Conservation (phyloP, 2,888 invertebrate genomes). For the Pristionchus maxplancki region DNA sequence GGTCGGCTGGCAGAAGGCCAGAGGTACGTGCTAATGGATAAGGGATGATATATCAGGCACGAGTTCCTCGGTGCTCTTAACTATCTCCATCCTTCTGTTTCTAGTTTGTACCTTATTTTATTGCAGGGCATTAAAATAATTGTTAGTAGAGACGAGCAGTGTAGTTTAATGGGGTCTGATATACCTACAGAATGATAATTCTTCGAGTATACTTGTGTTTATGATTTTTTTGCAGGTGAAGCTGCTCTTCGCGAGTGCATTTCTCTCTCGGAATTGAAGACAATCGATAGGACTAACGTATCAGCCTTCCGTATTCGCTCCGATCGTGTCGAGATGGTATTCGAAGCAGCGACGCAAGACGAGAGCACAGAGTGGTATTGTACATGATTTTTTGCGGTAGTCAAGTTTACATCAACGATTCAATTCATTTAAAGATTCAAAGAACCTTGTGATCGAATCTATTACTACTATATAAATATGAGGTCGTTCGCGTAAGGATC, state of each 20-base stretch:
- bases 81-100: too few relatives aligned
- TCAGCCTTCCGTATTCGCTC: conserved; percentile 66
- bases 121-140: too few relatives aligned
- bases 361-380: conserved; percentile 74
- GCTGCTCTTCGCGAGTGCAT: conserved; percentile 21
- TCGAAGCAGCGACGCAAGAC: conserved; percentile 68
- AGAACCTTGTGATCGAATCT: too few relatives aligned
- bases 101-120: too few relatives aligned
- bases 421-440: too few relatives aligned
- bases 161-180: too few relatives aligned
- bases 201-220: too few relatives aligned
- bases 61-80: neutral
- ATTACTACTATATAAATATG: too few relatives aligned
- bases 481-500: too few relatives aligned
- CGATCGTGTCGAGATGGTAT: conserved; percentile 64
- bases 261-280: neutral
- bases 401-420: too few relatives aligned
- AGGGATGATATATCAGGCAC: neutral
- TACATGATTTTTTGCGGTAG: neutral
- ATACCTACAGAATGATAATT: too few relatives aligned
- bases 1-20: conserved; percentile 72
- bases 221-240: conserved; percentile 39
- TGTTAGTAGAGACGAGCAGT: too few relatives aligned
- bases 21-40: conserved; percentile 44
- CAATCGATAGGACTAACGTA: conserved; percentile 48